These are phyloP conservation scores for Pseudeuparius sepicola DNA, from an alignment of 2,888 invertebrate species.

Conservation along the genomic window DNA sequence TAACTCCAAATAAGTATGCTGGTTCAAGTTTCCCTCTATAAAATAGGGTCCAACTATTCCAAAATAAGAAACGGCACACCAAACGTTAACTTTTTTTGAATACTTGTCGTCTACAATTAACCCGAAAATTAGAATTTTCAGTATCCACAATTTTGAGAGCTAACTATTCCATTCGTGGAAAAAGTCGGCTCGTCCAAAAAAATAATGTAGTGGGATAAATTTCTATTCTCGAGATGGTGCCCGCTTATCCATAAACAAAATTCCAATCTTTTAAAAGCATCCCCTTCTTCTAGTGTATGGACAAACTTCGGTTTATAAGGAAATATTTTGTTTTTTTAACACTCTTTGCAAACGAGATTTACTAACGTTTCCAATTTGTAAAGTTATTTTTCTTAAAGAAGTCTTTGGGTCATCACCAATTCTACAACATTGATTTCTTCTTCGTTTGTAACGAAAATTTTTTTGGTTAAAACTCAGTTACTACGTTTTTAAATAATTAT, in stretches of 20 bases:
- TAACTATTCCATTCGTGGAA: slow-evolving; percentile 1
- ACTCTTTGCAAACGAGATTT: slow-evolving; percentile 1
- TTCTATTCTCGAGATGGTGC: not conserved
- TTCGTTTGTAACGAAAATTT: too few species aligned
- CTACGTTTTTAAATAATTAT: too few species aligned
- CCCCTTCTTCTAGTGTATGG: not conserved
- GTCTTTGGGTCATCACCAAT: not conserved
- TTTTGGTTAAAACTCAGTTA: too few species aligned
- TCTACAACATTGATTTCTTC: too few species aligned
- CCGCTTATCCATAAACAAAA: slow-evolving; percentile 2
- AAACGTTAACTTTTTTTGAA: too few species aligned
- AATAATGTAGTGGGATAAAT: not conserved
- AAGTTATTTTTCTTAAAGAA: not conserved
- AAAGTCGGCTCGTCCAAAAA: slow-evolving; percentile 2
- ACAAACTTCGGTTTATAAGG: slow-evolving; percentile 1
- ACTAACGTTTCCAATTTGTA: slow-evolving; percentile 1
- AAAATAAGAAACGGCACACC: too few species aligned
- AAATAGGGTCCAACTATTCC: too few species aligned
- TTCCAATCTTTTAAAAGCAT: too few species aligned
- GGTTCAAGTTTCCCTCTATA: too few species aligned
- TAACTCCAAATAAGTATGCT: slow-evolving; percentile 1
- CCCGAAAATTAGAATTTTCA: too few species aligned
- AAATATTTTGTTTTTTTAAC: slow-evolving; percentile 1
- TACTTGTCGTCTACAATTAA: too few species aligned
- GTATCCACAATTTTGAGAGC: slow-evolving; percentile 3